Evolutionary conservation across 2,888 invertebrate species (phyloP), one percentile per base, ranked within the genome.

Genomic region (Oxyscelio sp.): DNA sequence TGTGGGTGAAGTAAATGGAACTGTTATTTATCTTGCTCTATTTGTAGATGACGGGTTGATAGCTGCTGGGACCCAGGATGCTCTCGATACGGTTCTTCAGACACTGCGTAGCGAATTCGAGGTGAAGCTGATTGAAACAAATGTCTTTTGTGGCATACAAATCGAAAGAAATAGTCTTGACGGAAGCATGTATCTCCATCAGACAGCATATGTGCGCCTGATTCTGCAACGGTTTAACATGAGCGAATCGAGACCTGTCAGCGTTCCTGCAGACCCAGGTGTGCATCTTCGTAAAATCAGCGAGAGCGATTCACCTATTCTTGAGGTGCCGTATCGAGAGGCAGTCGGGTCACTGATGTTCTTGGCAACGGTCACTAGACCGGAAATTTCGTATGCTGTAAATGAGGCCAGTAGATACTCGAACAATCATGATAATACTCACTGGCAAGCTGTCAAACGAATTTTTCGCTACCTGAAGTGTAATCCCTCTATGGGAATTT

Each of bases 111-210:
- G 11, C 0, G 43, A 63, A 52, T 86, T 83, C 50, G 65, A 83
- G 11, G 52, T 86, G 1, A 81, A 34, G 9, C 9, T 63, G 21
- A 22, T 34, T 3, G 66, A 65, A 1, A 45, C 68, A n/a, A 61
- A 71, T 24, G 15, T 66, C 15, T 87, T 84, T 50, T 61, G 80
- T 13, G 81, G 85, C 50, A 56, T 85, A 9, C 71, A 86, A 50
- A 86, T 86, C 11, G 70, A 68, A 15, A 52, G 68, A 43, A 19
- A 74, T 43, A 19, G 54, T 38, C 50, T 19, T 0, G 27, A 74
- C 0, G 45, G 54, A 19, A 48, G 54, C 0, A 45, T 86, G 0
- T 83, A 78, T 48, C 15, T 85, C 15, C 80, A 86, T 50, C 87
- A 86, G 19, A 45, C 48, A 9, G 27, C 63, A 8, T 86, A 85